These are phyloP conservation scores for Cylindroiulus punctatus DNA, from an alignment of 2,888 invertebrate species.

Conservation along the genomic window DNA sequence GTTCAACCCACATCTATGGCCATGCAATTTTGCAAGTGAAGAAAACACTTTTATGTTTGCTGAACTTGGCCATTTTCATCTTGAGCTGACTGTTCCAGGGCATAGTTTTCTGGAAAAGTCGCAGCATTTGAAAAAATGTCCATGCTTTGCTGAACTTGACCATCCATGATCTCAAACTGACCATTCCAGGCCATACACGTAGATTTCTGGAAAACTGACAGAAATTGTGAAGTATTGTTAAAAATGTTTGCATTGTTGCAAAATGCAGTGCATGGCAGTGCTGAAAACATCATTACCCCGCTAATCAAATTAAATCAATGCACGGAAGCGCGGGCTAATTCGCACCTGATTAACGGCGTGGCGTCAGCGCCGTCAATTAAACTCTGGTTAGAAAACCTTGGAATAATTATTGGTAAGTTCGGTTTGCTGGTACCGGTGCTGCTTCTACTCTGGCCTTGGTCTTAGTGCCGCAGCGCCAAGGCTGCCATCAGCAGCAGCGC, in stretches of 20 bases:
- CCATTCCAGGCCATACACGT: background rate
- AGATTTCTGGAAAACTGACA: background rate
- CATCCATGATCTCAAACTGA: background rate
- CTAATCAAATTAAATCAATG: constrained; percentile 11
- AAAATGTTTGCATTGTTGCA: too few species aligned
- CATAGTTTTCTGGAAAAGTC: too few species aligned
- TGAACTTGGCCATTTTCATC: too few species aligned
- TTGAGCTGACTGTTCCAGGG: too few species aligned
- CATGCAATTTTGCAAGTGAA: too few species aligned
- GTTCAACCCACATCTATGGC: too few species aligned
- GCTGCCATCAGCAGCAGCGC: background rate
- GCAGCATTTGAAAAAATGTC: too few species aligned
- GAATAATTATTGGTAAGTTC: background rate
- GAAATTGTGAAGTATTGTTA: background rate
- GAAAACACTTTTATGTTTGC: too few species aligned
- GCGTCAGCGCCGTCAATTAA: constrained; percentile 12
- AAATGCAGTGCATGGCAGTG: background rate
- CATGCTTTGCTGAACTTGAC: background rate
- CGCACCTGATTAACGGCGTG: background rate
- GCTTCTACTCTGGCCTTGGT: background rate
- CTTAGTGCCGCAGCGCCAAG: constrained; percentile 6
- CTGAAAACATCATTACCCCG: background rate
- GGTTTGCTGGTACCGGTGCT: constrained; percentile 25
- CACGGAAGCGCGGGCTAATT: background rate
- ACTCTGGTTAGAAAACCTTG: background rate